Evolutionary conservation across 2,797 vertebrate species (phyloP), one percentile per base, ranked within the genome.

Genomic region (Erethizon dorsatum): DNA sequence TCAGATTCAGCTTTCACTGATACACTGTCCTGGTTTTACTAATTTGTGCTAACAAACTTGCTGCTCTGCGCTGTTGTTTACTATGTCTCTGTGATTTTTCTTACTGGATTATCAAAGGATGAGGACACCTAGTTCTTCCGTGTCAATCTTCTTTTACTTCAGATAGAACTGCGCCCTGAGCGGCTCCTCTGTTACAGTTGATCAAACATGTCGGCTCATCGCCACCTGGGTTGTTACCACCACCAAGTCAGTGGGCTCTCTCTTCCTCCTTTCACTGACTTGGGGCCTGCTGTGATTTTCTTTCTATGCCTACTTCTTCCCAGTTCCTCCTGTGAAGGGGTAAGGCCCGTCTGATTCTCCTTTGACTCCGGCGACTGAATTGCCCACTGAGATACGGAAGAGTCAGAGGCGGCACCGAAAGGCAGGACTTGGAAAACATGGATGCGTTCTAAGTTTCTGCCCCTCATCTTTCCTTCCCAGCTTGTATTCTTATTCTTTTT

Each of bases 11-110:
- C 33, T 83, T 85, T 63, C 54, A 18, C 5, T 50, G 71, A 84
- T 3, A 26, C 28, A 33, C 24, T 79, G 47, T 6, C 63, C 61
- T 71, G 73, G 13, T 95, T 73, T 88, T 79, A 85, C n/a, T 56
- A 33, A 10, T 88, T 57, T 65, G 57, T 78, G 52, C 22, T 59
- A 56, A 61, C 45, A 80, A 22, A 83, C 18, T 50, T 45, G 6
- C 69, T 96, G 47, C 45, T 83, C 85, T 71, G 54, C 75, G 63
- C 85, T 91, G n/a, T 83, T 86, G 26, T 67, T 91, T 88, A 94
- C 41, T 67, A 9, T 83, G 9, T 57, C 47, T 57, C 6, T 41
- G 22, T 82, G 79, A 47, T 71, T 84, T 92, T 92, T 87, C 50
- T 79, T 61, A 94, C 50, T 83, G 83, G 59, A 45, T 52, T 79